These are phyloP conservation scores for Mus musculus DNA, from an alignment of 2,113 vertebrate genomes.

Conservation along the genomic window GRCm39 chr2:71273001-71273500, in stretches of 20 bases:
- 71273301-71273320: background rate
- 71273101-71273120: too few relatives aligned
- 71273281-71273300: background rate
- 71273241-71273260: background rate
- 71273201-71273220: constrained; percentile 56
- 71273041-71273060: too few relatives aligned
- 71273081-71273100: too few relatives aligned
- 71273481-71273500: constrained; percentile 4
- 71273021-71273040: too few relatives aligned
- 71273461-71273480: background rate
- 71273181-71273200: constrained; percentile 32
- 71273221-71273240: background rate
- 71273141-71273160: too few relatives aligned
- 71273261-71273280: background rate
- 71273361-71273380: background rate
- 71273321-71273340: background rate
- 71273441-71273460: background rate
- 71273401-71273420: background rate
- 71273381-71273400: background rate
- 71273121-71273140: too few relatives aligned
- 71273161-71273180: too few relatives aligned
- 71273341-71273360: background rate
- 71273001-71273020: background rate
- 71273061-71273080: too few relatives aligned
- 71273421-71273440: background rate